phyloP scores from a whole-genome alignment of 2,113 vertebrate species.

The Scomber japonicus region DNA sequence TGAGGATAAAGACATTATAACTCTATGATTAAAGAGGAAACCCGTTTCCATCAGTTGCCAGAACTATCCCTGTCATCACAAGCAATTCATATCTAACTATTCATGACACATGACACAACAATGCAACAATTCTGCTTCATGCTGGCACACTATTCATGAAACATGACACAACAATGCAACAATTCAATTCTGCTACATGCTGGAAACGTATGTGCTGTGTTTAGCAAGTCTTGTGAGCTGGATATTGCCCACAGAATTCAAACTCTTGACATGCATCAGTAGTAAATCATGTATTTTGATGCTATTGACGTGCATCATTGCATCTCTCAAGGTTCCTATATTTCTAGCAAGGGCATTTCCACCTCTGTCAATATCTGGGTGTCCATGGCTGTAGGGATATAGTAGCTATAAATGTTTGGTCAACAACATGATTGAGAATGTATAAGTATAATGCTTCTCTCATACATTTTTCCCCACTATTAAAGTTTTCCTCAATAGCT shows the following conservation, averaged over 20 bases:
- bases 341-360: too few species aligned
- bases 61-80: not conserved
- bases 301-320: not conserved
- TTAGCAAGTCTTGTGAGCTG: not conserved
- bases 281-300: slow-evolving; percentile 2
- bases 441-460: too few species aligned
- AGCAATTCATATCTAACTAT: not conserved
- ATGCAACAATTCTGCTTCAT: slow-evolving; percentile 16
- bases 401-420: too few species aligned
- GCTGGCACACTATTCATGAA: not conserved
- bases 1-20: not conserved
- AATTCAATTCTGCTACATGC: too few species aligned
- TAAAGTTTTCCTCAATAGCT: not conserved
- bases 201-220: not conserved
- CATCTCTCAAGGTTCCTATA: not conserved
- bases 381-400: not conserved
- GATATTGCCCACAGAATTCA: slow-evolving; percentile 2
- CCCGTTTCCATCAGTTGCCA: not conserved
- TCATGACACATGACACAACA: slow-evolving; percentile 34
- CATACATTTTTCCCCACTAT: not conserved
- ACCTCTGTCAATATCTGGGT: too few species aligned
- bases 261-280: not conserved
- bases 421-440: too few species aligned
- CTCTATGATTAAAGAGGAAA: not conserved
- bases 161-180: too few species aligned